Conservation (phyloP, 2,113 vertebrate species). For the Columba janthina region DNA sequence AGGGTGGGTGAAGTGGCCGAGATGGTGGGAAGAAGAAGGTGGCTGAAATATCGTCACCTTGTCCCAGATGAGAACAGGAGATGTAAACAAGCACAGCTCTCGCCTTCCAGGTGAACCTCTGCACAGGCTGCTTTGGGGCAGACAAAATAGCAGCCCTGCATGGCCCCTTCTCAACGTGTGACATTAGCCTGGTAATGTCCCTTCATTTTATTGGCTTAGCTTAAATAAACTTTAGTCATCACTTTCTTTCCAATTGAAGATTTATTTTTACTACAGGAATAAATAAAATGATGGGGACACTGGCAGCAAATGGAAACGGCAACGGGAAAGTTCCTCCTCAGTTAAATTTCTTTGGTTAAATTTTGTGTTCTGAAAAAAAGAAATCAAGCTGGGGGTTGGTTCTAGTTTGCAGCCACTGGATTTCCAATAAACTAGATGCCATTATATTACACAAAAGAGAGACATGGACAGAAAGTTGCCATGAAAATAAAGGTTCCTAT, state of each 20-base stretch:
- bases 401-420: neutral
- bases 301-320: slow-evolving; percentile 29
- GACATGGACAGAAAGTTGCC: neutral
- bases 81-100: neutral
- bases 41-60: neutral
- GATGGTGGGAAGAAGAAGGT: neutral
- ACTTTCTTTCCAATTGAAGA: slow-evolving; percentile 51
- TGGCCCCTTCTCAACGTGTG: neutral
- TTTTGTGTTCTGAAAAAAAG: slow-evolving; percentile 29
- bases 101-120: neutral
- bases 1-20: neutral
- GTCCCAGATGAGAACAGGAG: neutral
- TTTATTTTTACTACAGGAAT: slow-evolving; percentile 55
- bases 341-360: slow-evolving; percentile 15
- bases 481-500: neutral
- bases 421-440: neutral
- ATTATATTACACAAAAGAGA: neutral
- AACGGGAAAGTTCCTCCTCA: neutral
- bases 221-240: slow-evolving; percentile 61
- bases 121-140: neutral
- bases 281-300: slow-evolving; percentile 38
- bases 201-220: slow-evolving; percentile 35
- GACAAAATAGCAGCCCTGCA: neutral
- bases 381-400: neutral
- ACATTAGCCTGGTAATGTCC: slow-evolving; percentile 21